These are phyloP conservation scores for Micromussa lordhowensis DNA, from an alignment of 92 coral and sea anemone species.

Conservation along the genomic window DNA sequence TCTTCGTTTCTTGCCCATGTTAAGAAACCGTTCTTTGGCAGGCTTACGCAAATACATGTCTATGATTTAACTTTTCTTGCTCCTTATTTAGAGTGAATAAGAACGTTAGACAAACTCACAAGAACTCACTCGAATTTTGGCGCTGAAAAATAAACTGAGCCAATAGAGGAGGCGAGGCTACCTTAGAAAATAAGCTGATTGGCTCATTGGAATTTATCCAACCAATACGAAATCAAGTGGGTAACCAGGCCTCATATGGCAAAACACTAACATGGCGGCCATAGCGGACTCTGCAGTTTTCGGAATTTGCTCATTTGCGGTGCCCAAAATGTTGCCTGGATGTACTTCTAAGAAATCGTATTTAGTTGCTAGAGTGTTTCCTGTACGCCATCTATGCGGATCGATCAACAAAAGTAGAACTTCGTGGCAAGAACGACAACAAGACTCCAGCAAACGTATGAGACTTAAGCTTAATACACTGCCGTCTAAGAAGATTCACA, in stretches of 20 bases:
- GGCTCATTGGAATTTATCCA: neutral
- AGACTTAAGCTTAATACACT: neutral
- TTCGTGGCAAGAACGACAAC: neutral
- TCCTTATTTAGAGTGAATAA: neutral
- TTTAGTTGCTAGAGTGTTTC: neutral
- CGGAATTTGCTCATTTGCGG: neutral
- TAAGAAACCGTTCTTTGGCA: neutral
- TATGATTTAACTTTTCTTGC: neutral
- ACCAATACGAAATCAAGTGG: constrained; percentile 17
- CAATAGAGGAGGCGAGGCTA: constrained; percentile 18
- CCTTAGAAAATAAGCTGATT: constrained; percentile 2
- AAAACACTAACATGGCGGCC: constrained; percentile 8
- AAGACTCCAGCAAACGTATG: neutral
- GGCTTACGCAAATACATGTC: neutral
- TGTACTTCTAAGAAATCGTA: neutral
- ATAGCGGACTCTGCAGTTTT: neutral
- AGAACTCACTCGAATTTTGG: neutral
- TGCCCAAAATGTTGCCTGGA: neutral
- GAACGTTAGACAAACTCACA: neutral
- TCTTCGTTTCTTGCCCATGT: constrained; percentile 38
- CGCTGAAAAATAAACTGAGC: constrained; percentile 2
- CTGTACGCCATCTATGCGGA: constrained; percentile 10
- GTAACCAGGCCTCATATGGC: neutral
- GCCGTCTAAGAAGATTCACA: neutral
- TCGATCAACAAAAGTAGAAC: neutral